Conservation (phyloP, 2,797 vertebrate species). For the Myotis pilosus region DNA sequence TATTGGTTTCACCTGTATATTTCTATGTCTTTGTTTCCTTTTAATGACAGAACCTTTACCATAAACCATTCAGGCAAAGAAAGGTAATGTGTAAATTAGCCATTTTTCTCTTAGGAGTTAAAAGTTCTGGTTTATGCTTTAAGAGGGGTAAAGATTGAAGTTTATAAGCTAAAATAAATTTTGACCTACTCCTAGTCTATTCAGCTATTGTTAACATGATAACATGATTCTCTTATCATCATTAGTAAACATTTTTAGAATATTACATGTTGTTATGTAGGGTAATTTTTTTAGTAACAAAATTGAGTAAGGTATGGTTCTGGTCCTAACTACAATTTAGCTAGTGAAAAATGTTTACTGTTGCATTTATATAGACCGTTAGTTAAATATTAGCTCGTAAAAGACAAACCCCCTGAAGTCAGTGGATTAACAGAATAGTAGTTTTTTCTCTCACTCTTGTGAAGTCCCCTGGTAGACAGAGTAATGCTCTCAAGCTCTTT, state of each 20-base stretch:
- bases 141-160: constrained; percentile 1
- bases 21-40: not conserved
- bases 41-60: constrained; percentile 26
- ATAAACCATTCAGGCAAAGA: constrained; percentile 32
- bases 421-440: not conserved
- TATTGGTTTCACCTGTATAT: not conserved
- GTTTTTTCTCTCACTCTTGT: not conserved
- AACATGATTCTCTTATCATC: not conserved
- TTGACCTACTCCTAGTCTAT: not conserved
- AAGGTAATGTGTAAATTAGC: constrained; percentile 2
- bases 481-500: not conserved
- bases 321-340: not conserved
- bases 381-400: constrained; percentile 14
- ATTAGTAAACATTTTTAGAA: constrained; percentile 28
- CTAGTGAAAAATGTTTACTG: not conserved
- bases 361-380: not conserved
- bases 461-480: not conserved
- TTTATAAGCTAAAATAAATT: constrained; percentile 43
- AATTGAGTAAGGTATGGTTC: not conserved
- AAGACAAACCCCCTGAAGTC: not conserved
- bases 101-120: not conserved
- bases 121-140: constrained; percentile 49
- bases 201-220: not conserved
- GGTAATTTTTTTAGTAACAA: not conserved
- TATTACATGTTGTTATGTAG: not conserved